Conservation (phyloP, 1,140 invertebrate genomes). For the Lepeophtheirus salmonis region DNA sequence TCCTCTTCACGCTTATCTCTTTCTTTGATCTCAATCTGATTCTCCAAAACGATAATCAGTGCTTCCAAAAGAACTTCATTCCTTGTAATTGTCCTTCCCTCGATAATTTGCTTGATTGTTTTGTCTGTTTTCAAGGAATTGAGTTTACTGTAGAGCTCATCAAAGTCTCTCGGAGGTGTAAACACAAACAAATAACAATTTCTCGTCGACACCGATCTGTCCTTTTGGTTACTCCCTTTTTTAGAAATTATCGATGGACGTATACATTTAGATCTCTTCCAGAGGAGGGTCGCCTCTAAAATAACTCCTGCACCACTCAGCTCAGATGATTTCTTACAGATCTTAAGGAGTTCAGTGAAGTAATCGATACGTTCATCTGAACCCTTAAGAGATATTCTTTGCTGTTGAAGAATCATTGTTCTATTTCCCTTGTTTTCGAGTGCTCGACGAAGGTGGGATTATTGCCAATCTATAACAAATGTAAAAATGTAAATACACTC, state of each 20-base stretch:
- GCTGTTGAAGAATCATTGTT: no score
- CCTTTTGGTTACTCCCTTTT: no score
- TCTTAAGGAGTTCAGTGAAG: constrained; percentile 12
- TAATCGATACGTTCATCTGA: constrained; percentile 4
- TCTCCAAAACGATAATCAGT: not conserved
- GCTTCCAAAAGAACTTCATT: not conserved
- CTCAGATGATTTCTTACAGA: not conserved
- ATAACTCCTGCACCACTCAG: constrained; percentile 10
- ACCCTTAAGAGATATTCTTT: constrained; percentile 2
- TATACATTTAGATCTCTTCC: not conserved
- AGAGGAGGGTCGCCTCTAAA: not conserved
- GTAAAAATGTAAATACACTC: no score
- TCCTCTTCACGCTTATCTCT: not conserved
- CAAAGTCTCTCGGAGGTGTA: not conserved
- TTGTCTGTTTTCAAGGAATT: not conserved
- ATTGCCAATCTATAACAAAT: no score
- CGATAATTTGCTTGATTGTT: not conserved
- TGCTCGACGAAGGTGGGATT: no score
- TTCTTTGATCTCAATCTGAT: not conserved
- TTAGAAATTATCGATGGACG: no score
- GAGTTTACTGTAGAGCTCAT: not conserved
- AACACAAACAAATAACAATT: not conserved
- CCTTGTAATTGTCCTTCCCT: not conserved
- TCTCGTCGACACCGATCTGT: not conserved
- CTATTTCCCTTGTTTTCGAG: no score